These are phyloP conservation scores for Periophthalmodon schlosseri DNA, from an alignment of 2,113 vertebrate genomes.

Conservation along the genomic window DNA sequence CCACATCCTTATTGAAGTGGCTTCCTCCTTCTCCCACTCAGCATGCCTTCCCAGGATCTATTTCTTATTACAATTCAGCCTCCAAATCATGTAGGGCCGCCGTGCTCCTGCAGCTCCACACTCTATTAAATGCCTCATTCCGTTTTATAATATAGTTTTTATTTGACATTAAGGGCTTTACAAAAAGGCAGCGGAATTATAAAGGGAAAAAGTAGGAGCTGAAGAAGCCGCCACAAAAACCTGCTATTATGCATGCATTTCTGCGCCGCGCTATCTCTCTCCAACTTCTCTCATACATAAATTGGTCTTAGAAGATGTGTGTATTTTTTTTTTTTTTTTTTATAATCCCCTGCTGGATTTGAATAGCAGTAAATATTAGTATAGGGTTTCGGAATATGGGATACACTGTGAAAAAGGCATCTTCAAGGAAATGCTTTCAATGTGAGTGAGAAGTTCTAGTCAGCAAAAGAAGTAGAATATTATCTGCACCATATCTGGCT, in stretches of 20 bases:
- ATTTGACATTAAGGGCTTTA: slow-evolving; percentile 72
- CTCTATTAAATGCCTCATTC: slow-evolving; percentile 75
- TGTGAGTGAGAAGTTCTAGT: not conserved
- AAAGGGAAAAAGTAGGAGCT: slow-evolving; percentile 2
- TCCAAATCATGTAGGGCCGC: slow-evolving; percentile 68
- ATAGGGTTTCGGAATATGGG: not conserved
- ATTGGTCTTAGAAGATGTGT: slow-evolving; percentile 31
- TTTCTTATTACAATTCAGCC: slow-evolving; percentile 74
- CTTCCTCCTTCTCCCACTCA: slow-evolving; percentile 47
- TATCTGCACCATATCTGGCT: not conserved
- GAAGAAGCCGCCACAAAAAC: slow-evolving; percentile 12
- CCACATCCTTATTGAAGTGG: slow-evolving; percentile 49
- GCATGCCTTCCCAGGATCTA: slow-evolving; percentile 65
- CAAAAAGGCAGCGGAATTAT: slow-evolving; percentile 61
- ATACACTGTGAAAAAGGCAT: not conserved
- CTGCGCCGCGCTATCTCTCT: slow-evolving; percentile 27
- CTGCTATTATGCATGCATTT: slow-evolving; percentile 35
- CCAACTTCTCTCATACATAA: slow-evolving; percentile 14
- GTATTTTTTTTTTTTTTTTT: slow-evolving; percentile 7
- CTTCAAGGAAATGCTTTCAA: not conserved
- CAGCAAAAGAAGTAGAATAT: not conserved
- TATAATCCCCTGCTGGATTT: slow-evolving; percentile 29
- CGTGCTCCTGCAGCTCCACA: slow-evolving; percentile 64
- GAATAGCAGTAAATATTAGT: slow-evolving; percentile 6
- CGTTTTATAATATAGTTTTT: slow-evolving; percentile 71